Percentiles rank a stretch among this genome's conserved stretches.
Conservation (phyloP, 2,113 vertebrate genomes). For the Opisthocomus hoazin region DNA sequence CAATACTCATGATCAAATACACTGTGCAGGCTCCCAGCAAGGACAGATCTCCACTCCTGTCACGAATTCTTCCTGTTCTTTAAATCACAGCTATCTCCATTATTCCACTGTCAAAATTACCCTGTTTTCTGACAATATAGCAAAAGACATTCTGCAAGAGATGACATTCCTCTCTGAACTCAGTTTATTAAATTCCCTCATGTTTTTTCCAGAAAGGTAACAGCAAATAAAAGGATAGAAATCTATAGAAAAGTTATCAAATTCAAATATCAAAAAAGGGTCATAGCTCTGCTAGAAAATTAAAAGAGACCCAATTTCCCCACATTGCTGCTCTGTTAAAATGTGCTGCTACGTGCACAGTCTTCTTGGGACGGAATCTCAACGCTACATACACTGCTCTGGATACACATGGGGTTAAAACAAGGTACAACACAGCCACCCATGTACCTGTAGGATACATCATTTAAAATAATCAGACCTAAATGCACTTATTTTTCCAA, state of each 20-base stretch:
- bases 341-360: fast-evolving
- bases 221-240: background rate
- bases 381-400: fast-evolving
- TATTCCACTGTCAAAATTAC: conserved; percentile 18
- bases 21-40: background rate
- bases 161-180: background rate
- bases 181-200: background rate
- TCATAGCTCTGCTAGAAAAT: background rate
- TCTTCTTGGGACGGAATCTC: background rate
- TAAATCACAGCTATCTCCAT: conserved; percentile 34
- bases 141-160: background rate
- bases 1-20: background rate
- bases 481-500: background rate
- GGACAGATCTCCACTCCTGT: conserved; percentile 7
- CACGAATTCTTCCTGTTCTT: background rate
- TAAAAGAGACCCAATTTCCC: background rate
- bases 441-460: too few relatives aligned
- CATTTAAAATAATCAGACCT: background rate
- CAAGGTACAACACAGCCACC: fast-evolving
- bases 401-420: background rate
- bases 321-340: background rate
- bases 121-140: background rate
- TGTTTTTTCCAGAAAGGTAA: background rate
- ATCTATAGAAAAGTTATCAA: background rate
- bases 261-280: background rate